Evolutionary conservation across 2,113 vertebrate species (phyloP), one percentile per base, ranked within the genome.

Genomic region (Cebidichthys violaceus): DNA sequence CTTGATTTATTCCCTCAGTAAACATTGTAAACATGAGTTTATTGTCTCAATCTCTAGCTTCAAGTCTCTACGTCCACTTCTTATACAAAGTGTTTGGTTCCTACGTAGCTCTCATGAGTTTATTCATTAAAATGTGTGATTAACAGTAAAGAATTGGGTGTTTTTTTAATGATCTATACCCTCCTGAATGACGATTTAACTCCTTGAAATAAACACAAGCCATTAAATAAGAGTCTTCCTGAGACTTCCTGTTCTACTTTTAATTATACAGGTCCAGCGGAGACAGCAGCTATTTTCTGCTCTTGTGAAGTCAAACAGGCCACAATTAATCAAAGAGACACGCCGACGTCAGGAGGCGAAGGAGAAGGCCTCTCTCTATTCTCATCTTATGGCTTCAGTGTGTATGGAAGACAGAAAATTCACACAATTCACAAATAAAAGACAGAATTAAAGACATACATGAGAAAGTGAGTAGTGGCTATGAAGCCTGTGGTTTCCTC

Each of bases 281-380:
- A 54, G 29, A 45, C 35, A 65, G 67, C 37, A 66, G 61, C 29
- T 47, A 81, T 67, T 59, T 81, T 59, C 37, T 68, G 22, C 29
- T 81, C 37, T 60, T 39, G 22, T 37, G 31, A 29, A 68, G 70
- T 74, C 62, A 39, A 81, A 66, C 24, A 67, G 70, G 31, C 52
- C 17, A 50, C 39, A 74, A 68, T 74, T 61, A 61, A 71, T 69
- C 29, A 50, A 59, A 59, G 54, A 78, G 39, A 57, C 27, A 17
- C 11, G 17, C 22, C 50, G 57, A 6, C 35, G 29, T 31, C 35
- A 50, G 54, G 39, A 35, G 54, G 33, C 22, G 52, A 60, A 61
- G 29, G 20, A 50, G 17, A 37, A 9, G 14, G 13, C n/a, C 6
- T 57, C 35, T 35, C 37, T 57, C 35, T 77, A 8, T 27, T 14